Conservation (phyloP, 2,113 vertebrate species). For the Phocoena sinus region DNA sequence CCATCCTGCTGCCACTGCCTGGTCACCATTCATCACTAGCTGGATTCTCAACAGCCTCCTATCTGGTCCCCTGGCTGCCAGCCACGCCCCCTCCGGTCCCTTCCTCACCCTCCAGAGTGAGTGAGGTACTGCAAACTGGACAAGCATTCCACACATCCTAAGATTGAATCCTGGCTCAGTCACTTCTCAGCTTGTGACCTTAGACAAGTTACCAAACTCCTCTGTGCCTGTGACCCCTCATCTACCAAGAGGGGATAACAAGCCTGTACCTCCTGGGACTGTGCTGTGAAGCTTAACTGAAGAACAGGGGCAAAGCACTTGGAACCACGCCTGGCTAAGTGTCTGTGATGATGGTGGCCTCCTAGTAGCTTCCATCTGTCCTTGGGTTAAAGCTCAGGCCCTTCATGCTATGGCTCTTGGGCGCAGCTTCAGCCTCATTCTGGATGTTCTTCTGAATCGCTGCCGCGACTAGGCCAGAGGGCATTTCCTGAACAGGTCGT, state of each 20-base stretch:
- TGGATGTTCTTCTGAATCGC: neutral
- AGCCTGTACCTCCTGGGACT: neutral
- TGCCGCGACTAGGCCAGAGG: neutral
- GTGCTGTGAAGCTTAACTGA: neutral
- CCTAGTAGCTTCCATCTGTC: neutral
- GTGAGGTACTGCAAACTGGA: neutral
- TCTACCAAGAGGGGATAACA: neutral
- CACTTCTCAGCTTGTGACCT: neutral
- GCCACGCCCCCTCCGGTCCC: neutral
- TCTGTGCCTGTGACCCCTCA: neutral
- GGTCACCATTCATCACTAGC: neutral
- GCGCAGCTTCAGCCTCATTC: neutral
- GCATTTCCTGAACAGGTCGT: fast-evolving
- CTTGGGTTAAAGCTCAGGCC: neutral
- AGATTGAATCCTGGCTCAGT: neutral
- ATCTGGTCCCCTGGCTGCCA: neutral
- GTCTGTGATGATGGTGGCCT: neutral
- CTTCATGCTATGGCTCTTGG: neutral
- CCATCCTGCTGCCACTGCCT: no score
- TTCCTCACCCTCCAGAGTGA: neutral
- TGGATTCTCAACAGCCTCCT: neutral
- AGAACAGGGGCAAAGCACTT: neutral
- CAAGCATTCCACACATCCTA: fast-evolving
- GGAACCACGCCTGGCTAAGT: neutral
- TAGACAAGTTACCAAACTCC: neutral